Percentiles rank a stretch among this genome's conserved stretches.
These are phyloP conservation scores for Bergia puertoricense DNA, from an alignment of 92 coral and sea anemone genomes.

Conservation along the genomic window DNA sequence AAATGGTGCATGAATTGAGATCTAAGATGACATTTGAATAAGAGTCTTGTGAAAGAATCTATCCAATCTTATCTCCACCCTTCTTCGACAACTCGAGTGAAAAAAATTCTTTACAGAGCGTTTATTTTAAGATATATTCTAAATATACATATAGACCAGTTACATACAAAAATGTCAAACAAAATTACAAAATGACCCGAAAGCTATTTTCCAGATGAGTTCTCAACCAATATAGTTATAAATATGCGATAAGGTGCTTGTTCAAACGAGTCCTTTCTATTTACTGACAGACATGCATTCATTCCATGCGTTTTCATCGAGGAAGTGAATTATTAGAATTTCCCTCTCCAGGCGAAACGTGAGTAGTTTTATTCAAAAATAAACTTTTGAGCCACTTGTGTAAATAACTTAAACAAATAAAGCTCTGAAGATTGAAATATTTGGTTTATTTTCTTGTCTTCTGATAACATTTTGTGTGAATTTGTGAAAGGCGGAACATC, in stretches of 20 bases:
- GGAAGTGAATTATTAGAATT: conserved; percentile 1
- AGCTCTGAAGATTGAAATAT: conserved; percentile 17
- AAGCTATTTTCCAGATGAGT: conserved; percentile 13
- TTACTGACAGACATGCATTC: conserved; percentile 27
- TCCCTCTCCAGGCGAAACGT: not conserved
- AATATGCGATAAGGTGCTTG: not conserved
- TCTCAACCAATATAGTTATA: not conserved
- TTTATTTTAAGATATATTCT: not conserved
- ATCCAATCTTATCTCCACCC: not conserved
- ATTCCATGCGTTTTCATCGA: not conserved
- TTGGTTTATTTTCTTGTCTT: not conserved
- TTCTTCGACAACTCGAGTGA: not conserved
- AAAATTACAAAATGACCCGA: not conserved
- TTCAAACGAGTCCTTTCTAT: not conserved
- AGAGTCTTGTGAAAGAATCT: not conserved
- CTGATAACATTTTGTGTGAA: conserved; percentile 3
- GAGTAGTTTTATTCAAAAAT: not conserved
- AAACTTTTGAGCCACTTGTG: not conserved
- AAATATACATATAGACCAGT: not conserved
- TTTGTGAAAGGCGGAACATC: not conserved
- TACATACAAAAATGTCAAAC: not conserved
- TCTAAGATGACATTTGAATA: not conserved
- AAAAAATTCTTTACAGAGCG: not conserved
- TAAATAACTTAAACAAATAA: conserved; percentile 21
- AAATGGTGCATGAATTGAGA: not conserved